A percentile compares a stretch with the other conserved stretches of the same genome.
Conservation (phyloP, 2,888 invertebrate species). For the Argyra leucocephala region DNA sequence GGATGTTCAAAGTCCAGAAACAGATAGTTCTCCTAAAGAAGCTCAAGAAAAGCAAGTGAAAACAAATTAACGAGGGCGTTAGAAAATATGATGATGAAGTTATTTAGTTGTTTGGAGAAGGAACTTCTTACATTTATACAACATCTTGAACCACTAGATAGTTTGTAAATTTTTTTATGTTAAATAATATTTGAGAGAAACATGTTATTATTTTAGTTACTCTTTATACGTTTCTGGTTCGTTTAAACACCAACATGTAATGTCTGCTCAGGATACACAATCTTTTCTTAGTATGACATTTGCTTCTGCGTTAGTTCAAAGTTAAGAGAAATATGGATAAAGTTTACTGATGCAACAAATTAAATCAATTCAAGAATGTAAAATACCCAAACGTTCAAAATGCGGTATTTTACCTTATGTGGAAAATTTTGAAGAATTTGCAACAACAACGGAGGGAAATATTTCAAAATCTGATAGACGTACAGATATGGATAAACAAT, state of each 20-base stretch:
- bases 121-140: conserved; percentile 79
- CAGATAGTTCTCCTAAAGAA: background rate
- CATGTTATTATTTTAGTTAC: conserved; percentile 53
- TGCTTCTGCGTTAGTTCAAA: conserved; percentile 73
- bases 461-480: conserved; percentile 78
- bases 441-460: conserved; percentile 74
- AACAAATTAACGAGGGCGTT: conserved; percentile 68
- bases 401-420: conserved; percentile 86
- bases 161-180: conserved; percentile 60
- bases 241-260: conserved; percentile 85
- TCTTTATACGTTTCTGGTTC: conserved; percentile 88
- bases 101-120: conserved; percentile 79
- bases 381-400: conserved; percentile 59
- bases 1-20: conserved; percentile 44
- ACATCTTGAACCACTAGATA: conserved; percentile 78
- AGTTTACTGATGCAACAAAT: conserved; percentile 77
- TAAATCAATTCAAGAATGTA: conserved; percentile 66
- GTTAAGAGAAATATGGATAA: conserved; percentile 86
- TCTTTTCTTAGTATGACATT: conserved; percentile 82
- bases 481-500: conserved; percentile 88
- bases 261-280: conserved; percentile 77
- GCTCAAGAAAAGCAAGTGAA: conserved; percentile 48
- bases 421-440: conserved; percentile 82
- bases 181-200: background rate
- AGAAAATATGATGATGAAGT: conserved; percentile 76